Conservation (phyloP, 2,888 invertebrate species). For the Muscina levida region DNA sequence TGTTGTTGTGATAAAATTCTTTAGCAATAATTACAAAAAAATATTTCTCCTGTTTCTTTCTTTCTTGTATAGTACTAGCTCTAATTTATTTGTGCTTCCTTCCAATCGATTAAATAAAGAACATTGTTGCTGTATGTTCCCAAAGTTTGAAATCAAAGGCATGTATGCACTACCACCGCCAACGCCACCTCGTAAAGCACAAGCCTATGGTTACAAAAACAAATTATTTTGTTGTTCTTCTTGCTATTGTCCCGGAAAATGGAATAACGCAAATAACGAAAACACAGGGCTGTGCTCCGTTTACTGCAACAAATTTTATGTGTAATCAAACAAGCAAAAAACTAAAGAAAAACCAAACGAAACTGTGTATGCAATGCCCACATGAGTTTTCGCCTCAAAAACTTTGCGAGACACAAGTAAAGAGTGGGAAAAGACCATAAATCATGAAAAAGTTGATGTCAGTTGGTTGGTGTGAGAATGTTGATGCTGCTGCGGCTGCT, state of each 20-base stretch:
- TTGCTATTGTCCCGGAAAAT: background rate
- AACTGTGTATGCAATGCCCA: conserved; percentile 54
- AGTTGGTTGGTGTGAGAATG: no score
- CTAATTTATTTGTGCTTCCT: background rate
- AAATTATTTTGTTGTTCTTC: conserved; percentile 54
- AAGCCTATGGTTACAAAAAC: conserved; percentile 37
- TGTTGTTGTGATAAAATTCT: conserved; percentile 25
- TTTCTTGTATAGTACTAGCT: no score
- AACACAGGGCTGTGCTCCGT: background rate
- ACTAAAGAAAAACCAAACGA: no score
- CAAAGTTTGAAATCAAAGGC: background rate
- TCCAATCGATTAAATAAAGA: conserved; percentile 2
- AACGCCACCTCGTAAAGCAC: background rate
- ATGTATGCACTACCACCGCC: background rate
- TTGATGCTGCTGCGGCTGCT: conserved; percentile 11
- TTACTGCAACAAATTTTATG: conserved; percentile 48
- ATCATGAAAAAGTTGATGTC: conserved; percentile 51
- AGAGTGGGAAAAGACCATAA: conserved; percentile 63
- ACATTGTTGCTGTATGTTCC: conserved; percentile 14
- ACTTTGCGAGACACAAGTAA: conserved; percentile 27
- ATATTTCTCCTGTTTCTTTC: conserved; percentile 25
- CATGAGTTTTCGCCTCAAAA: conserved; percentile 55
- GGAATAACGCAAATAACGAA: conserved; percentile 19
- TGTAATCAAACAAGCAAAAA: conserved; percentile 57
- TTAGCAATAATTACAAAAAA: conserved; percentile 39